A percentile compares a stretch with the other conserved stretches of the same genome.
These are phyloP conservation scores for Microplitis mediator DNA, from an alignment of 1,140 invertebrate species.

Conservation along the genomic window DNA sequence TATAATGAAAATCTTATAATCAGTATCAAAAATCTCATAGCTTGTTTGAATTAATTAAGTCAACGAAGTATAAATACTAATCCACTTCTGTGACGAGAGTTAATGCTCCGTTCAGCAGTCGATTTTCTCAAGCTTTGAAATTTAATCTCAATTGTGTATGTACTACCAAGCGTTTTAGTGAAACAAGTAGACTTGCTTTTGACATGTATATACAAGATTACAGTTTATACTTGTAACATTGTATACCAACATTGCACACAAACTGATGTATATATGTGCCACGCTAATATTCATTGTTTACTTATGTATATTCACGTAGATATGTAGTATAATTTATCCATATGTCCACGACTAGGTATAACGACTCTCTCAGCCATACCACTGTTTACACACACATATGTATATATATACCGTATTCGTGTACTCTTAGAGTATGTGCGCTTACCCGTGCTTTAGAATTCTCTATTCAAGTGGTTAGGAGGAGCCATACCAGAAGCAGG, in stretches of 20 bases:
- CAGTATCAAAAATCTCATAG: too few relatives aligned
- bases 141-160: too few relatives aligned
- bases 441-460: constrained; percentile 18
- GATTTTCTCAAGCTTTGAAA: too few relatives aligned
- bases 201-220: background rate
- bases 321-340: background rate
- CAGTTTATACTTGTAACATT: background rate
- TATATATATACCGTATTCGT: constrained; percentile 19
- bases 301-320: constrained; percentile 1
- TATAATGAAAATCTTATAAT: too few relatives aligned
- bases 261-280: background rate
- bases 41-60: too few relatives aligned
- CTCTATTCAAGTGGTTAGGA: constrained; percentile 15
- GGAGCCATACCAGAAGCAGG: background rate
- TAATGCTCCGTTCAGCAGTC: too few relatives aligned
- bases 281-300: background rate
- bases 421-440: constrained; percentile 17
- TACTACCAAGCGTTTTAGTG: background rate
- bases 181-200: background rate
- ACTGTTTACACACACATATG: background rate
- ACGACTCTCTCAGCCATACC: background rate
- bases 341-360: background rate
- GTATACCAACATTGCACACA: background rate
- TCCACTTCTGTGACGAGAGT: too few relatives aligned
- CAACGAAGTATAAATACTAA: too few relatives aligned